Evolutionary conservation across 2,113 vertebrate species (phyloP).

Genomic region (Microcebus griseorufus): DNA sequence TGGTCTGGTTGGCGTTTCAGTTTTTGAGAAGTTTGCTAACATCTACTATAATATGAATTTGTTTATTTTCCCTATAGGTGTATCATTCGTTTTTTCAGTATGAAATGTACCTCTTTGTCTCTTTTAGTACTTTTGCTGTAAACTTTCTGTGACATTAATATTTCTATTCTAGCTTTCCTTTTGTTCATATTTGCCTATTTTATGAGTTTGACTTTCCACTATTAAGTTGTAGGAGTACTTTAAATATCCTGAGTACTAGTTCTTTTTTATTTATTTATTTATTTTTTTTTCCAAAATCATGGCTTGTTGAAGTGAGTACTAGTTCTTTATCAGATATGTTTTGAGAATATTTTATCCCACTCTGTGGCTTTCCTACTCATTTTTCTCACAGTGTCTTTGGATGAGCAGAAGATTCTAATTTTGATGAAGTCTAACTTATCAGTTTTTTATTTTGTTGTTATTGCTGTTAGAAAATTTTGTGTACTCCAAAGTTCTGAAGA

Average conservation of each 20-base stretch:
- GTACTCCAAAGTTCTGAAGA: neutral
- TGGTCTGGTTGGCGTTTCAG: neutral
- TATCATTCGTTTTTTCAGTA: neutral
- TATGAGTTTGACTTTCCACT: neutral
- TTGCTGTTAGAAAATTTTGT: neutral
- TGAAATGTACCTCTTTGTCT: neutral
- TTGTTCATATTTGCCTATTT: neutral
- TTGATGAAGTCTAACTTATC: neutral
- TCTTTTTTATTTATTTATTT: too few species aligned
- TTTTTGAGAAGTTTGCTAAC: neutral
- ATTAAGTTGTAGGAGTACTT: neutral
- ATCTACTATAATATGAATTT: neutral
- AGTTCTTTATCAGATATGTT: neutral
- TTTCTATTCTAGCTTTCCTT: neutral
- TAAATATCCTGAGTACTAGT: neutral
- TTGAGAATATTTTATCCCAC: neutral
- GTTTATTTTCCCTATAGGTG: neutral
- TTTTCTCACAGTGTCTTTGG: neutral
- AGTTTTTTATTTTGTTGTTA: neutral
- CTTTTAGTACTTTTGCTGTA: neutral
- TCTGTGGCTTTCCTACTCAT: neutral
- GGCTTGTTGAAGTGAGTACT: too few species aligned
- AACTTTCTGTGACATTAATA: neutral
- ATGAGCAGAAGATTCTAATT: neutral
- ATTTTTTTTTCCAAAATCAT: too few species aligned